These are phyloP conservation scores for Orchestia grillus DNA, from an alignment of 1,140 invertebrate species.

Conservation along the genomic window DNA sequence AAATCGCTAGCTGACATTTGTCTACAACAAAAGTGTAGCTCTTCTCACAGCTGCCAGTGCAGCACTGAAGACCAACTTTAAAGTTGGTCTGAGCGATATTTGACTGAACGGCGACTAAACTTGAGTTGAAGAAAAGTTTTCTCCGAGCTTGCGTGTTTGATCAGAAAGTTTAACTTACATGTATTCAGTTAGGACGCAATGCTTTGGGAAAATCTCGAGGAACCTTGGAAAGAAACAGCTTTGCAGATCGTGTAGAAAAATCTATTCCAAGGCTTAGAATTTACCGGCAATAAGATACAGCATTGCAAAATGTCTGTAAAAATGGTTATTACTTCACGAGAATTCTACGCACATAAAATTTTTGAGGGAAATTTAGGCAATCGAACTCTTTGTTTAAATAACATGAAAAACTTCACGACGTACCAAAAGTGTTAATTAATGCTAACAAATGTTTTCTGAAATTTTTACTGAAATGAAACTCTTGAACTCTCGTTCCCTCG, in stretches of 20 bases:
- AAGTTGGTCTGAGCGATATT: constrained; percentile 21
- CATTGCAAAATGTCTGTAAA: neutral
- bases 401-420: too few relatives aligned
- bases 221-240: neutral
- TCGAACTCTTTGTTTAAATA: too few relatives aligned
- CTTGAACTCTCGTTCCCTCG: too few relatives aligned
- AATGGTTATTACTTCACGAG: neutral
- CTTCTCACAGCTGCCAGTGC: neutral
- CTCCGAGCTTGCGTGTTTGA: constrained; percentile 25
- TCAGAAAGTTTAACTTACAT: constrained; percentile 35
- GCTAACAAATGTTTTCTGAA: too few relatives aligned
- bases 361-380: too few relatives aligned
- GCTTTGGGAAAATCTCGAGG: neutral
- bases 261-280: neutral
- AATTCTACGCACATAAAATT: too few relatives aligned
- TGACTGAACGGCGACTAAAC: constrained; percentile 20
- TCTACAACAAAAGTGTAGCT: neutral
- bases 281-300: neutral
- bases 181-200: constrained; percentile 28
- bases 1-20: neutral
- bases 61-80: neutral
- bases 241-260: neutral
- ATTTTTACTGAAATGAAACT: too few relatives aligned
- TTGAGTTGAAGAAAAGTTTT: constrained; percentile 23
- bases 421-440: too few relatives aligned